A percentile compares a stretch with the other conserved stretches of the same genome.
These are phyloP conservation scores for Acanthurus tractus DNA, from an alignment of 2,797 vertebrate genomes.

Conservation along the genomic window DNA sequence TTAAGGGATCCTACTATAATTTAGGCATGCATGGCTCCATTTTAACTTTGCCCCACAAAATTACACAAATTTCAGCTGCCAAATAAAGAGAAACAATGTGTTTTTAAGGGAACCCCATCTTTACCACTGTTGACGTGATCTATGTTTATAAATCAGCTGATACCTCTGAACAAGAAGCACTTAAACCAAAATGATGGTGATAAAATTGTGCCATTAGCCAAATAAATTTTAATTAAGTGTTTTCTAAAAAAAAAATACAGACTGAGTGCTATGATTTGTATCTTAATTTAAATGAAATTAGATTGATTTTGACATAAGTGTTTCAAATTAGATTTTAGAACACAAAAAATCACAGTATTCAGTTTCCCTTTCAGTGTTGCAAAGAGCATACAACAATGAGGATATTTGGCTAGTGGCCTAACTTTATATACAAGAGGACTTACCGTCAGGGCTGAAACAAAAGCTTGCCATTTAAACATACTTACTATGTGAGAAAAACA, in stretches of 20 bases:
- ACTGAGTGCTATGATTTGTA: slow-evolving; percentile 15
- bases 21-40: background rate
- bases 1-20: background rate
- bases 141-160: background rate
- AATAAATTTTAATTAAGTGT: slow-evolving; percentile 20
- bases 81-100: slow-evolving; percentile 11
- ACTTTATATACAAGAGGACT: slow-evolving; percentile 68
- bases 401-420: slow-evolving; percentile 23
- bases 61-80: background rate
- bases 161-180: slow-evolving; percentile 4
- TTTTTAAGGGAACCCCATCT: slow-evolving; percentile 25
- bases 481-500: slow-evolving; percentile 80
- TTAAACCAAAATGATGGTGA: background rate
- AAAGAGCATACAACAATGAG: slow-evolving; percentile 4
- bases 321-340: no score
- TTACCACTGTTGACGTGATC: background rate
- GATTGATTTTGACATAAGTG: no score
- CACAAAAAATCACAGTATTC: slow-evolving; percentile 15
- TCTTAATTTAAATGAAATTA: background rate
- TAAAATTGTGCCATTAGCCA: slow-evolving; percentile 18
- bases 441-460: slow-evolving; percentile 82
- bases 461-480: slow-evolving; percentile 73
- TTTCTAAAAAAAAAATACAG: slow-evolving; percentile 14
- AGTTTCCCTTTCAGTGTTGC: slow-evolving; percentile 20
- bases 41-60: no score